Percentiles rank a stretch among this genome's conserved stretches.
phyloP scores from a whole-genome alignment of 1,140 invertebrate genomes.

The Drosophila pachea region DNA sequence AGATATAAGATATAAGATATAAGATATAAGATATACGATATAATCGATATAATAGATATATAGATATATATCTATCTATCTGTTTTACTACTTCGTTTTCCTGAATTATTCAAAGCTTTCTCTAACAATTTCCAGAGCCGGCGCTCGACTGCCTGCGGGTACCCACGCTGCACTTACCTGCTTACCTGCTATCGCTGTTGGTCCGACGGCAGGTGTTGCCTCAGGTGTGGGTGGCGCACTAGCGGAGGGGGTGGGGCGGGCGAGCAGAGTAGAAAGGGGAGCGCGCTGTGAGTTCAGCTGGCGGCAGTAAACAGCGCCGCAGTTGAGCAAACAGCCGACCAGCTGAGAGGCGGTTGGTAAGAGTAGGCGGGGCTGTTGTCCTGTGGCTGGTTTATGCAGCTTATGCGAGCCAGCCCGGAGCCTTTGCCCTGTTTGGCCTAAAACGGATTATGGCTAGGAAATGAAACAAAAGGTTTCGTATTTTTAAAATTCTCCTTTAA shows the following conservation, averaged over 20 bases:
- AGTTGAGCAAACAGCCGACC: constrained; percentile 24
- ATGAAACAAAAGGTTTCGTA: constrained; percentile 26
- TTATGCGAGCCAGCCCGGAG: constrained; percentile 51
- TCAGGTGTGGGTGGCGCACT: neutral
- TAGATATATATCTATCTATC: no score
- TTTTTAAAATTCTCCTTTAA: constrained; percentile 66
- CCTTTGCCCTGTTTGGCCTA: constrained; percentile 5
- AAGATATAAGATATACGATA: no score
- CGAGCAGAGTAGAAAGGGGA: neutral
- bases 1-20: no score
- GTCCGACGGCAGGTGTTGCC: neutral
- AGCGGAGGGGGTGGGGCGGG: neutral
- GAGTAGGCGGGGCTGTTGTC: constrained; percentile 7
- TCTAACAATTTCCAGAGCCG: no score
- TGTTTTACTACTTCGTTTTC: no score
- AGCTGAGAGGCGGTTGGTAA: neutral
- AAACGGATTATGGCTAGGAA: constrained; percentile 29
- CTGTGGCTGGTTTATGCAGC: constrained; percentile 48
- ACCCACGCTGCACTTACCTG: no score
- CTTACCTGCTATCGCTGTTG: no score
- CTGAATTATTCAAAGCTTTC: no score
- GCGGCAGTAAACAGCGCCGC: constrained; percentile 51
- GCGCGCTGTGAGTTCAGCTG: constrained; percentile 36
- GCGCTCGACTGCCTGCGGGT: no score
- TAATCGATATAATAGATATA: no score